phyloP scores from a whole-genome alignment of 1,140 invertebrate genomes.

The Myzus persicae region DNA sequence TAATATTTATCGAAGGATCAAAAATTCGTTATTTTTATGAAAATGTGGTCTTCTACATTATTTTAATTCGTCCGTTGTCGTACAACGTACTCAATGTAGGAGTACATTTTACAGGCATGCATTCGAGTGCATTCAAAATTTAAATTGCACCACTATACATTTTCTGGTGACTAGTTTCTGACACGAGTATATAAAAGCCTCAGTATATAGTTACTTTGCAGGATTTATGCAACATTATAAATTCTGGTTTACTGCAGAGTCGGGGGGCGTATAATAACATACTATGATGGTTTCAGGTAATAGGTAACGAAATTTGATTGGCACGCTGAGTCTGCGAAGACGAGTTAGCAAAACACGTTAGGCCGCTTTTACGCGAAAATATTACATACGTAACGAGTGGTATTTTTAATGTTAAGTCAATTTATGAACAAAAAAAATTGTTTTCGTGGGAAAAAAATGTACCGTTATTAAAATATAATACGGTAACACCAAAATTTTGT shows the following conservation, averaged over 20 bases:
- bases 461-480: conserved; percentile 6
- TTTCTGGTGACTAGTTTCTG: not conserved
- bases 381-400: not conserved
- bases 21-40: not conserved
- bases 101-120: not conserved
- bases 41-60: not conserved
- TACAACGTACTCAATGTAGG: not conserved
- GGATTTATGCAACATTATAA: not conserved
- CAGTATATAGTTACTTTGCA: not conserved
- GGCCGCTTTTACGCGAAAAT: not conserved
- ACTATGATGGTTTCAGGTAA: too few species aligned
- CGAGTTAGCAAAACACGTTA: not conserved
- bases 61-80: not conserved
- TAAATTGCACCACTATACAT: not conserved
- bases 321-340: not conserved
- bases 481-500: not conserved
- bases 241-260: not conserved
- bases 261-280: not conserved
- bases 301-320: conserved; percentile 3
- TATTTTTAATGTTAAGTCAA: not conserved
- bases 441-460: not conserved
- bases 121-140: not conserved
- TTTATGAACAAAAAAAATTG: not conserved
- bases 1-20: not conserved
- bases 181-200: not conserved